Evolutionary conservation across 2,797 vertebrate species (phyloP), one percentile per base, ranked within the genome.

Genomic region (Choloepus didactylus): DNA sequence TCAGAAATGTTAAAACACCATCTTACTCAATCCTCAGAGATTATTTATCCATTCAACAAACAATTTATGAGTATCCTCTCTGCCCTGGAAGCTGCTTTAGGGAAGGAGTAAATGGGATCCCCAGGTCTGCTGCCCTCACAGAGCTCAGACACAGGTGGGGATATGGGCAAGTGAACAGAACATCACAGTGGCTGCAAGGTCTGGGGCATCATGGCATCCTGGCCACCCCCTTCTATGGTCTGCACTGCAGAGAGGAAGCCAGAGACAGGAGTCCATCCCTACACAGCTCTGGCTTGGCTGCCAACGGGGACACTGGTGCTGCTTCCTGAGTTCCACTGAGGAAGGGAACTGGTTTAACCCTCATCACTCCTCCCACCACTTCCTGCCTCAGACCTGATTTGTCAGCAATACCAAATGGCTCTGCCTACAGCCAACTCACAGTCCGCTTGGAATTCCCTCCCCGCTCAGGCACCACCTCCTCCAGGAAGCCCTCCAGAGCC

Each of bases 81-180:
- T 23, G 29, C 31, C 54, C 27, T 5, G 27, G 82, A 69, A 18
- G 46, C n/a, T 56, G 64, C 16, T 4, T 51, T 73, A 16, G 64
- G 11, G 12, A 46, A 59, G 49, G 49, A 85, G 38, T 8, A 8
- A 59, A 10, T 12, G 38, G 35, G 90, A 15, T 4, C 15, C 21
- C 60, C 1, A 1, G 4, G 31, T 1, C 60, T 0, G 1, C 54
- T 0, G 6, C 21, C 29, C 14, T n/a, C 8, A 3, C 3, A 29
- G 38, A n/a, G n/a, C n/a, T 31, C 23, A n/a, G 29, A 18, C 51
- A 3, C 2, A 14, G 3, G 15, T 23, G 41, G 31, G 41, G 5
- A 5, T 12, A 1, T 19, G 16, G 62, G 29, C 10, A 9, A 35
- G 21, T 11, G 49, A 49, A 15, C 29, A 23, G n/a, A 41, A 35